Conservation (phyloP, 2,797 vertebrate species). For the Enteromius trimaculatus region DNA sequence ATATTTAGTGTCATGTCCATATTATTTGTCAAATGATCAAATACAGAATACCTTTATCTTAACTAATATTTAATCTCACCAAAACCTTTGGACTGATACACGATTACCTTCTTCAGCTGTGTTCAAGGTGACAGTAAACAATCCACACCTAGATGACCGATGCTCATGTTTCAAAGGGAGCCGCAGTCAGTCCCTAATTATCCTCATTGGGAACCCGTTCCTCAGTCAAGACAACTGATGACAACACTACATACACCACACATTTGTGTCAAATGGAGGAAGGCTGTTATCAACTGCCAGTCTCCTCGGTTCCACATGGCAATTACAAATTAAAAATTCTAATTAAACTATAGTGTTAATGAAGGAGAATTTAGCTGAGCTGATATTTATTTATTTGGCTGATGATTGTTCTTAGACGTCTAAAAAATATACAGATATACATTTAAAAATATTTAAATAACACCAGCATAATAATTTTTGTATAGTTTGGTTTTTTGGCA, state of each 20-base stretch:
- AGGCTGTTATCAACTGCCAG: neutral
- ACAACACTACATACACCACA: conserved; percentile 20
- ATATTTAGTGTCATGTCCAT: neutral
- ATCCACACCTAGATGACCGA: conserved; percentile 31
- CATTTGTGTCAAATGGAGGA: neutral
- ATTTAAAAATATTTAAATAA: neutral
- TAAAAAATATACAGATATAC: neutral
- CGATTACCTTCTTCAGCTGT: conserved; percentile 3
- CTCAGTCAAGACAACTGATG: conserved; percentile 47
- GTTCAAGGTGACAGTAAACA: conserved; percentile 36
- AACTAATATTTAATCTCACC: neutral
- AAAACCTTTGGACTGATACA: neutral
- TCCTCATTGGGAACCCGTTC: conserved; percentile 24
- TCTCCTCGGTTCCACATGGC: neutral
- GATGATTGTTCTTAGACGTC: neutral
- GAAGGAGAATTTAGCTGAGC: neutral
- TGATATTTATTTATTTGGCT: neutral
- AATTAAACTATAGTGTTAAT: neutral
- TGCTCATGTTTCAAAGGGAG: conserved; percentile 46
- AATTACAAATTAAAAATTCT: neutral
- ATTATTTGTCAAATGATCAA: neutral
- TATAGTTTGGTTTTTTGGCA: neutral
- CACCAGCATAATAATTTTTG: neutral
- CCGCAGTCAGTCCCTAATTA: neutral
- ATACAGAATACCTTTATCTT: neutral